Base-by-base conservation (phyloP, 2,113 vertebrate species). In the Danio rerio region DNA sequence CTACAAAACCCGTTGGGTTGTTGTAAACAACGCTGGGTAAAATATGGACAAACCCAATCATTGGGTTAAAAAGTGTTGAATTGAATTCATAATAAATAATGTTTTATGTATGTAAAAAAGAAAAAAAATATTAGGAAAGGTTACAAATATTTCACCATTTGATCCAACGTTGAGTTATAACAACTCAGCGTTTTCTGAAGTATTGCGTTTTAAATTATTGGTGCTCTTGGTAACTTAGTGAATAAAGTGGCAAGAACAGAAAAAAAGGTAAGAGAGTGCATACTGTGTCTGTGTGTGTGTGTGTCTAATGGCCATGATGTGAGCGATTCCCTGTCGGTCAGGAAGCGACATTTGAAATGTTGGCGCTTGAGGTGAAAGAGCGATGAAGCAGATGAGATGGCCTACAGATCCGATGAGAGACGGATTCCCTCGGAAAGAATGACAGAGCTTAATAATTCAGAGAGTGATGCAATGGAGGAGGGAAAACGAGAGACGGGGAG, bases 281-380 rank as follows among this genome's bases (percentile, higher is more conserved):
- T 11, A 73, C 12, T 45, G 45, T 15, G 31, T 9, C 21, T 69
- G 11, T 21, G 7, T 45, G 43, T 47, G 40, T 21, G 10, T 53
- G 49, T 31, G 70, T 73, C 15, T n/a, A 1, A 11, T 15, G 7
- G 40, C 42, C 0, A 2, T 45, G 6, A 87, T 89, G 82, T 88
- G 89, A 92, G 86, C 89, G 89, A 91, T 91, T 93, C 91, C 88
- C 85, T 93, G 88, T 90, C 89, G 89, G 91, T 91, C 91, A 89
- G 69, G 81, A 89, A 86, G 89, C 82, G 79, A 88, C 88, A 71
- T 86, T 75, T 86, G 84, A 86, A 83, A 40, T 66, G 90, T 82
- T 74, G 84, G 87, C 80, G 88, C 88, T 81, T 82, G 89, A 55
- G 91, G 89, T 92, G 91, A 92, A 89, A 85, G 86, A 90, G 91